Conservation (phyloP, 2,797 vertebrate genomes). For the Melanogrammus aeglefinus region DNA sequence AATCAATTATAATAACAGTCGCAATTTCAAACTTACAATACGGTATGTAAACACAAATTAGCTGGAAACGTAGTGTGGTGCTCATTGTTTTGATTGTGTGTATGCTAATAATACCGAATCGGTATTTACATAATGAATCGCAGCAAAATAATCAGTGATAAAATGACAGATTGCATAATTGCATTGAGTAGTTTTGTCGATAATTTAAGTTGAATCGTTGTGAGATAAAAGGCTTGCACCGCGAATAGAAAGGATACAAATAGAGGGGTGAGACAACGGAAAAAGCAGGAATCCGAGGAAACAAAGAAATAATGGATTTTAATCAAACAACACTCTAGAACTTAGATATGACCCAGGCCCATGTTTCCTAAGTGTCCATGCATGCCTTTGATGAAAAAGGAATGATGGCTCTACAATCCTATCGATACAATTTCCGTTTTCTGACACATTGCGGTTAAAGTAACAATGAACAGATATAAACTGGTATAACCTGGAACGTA, state of each 20-base stretch:
- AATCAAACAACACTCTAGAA: neutral
- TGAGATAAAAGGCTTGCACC: neutral
- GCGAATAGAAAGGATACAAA: neutral
- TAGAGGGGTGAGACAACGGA: neutral
- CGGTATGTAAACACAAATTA: neutral
- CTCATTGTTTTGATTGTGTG: neutral
- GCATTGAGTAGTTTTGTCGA: neutral
- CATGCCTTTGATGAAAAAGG: neutral
- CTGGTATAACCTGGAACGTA: constrained; percentile 14
- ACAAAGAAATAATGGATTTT: neutral
- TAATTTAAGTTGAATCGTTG: neutral
- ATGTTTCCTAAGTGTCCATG: neutral
- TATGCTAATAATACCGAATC: neutral
- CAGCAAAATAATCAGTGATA: neutral
- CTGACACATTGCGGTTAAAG: constrained; percentile 53
- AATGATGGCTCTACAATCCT: constrained; percentile 32
- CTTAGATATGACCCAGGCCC: neutral
- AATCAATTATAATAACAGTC: neutral
- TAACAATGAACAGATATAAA: constrained; percentile 45
- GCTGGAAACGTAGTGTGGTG: neutral
- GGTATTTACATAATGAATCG: constrained; percentile 2
- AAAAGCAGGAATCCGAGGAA: neutral
- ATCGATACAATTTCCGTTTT: constrained; percentile 57
- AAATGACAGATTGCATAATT: constrained; percentile 3
- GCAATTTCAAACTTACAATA: constrained; percentile 2